Percentiles rank a stretch among this genome's conserved stretches.
Evolutionary conservation across 2,113 vertebrate species (phyloP).

Genomic region (Camarhynchus parvulus): DNA sequence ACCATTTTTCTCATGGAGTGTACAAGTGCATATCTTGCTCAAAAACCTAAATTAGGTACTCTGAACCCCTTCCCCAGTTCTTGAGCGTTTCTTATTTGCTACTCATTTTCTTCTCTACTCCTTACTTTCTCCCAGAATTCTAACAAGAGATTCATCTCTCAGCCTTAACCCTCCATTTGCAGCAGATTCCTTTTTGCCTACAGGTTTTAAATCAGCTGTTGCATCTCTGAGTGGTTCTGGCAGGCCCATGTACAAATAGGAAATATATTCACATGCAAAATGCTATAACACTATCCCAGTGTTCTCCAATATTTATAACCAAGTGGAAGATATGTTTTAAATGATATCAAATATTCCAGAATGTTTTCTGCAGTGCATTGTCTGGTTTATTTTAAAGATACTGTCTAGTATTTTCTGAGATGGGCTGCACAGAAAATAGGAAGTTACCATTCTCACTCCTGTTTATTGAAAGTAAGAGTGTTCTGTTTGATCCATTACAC

Average conservation of each 20-base stretch:
- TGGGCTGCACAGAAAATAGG: slow-evolving; percentile 29
- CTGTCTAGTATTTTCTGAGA: slow-evolving; percentile 28
- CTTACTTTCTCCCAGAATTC: background rate
- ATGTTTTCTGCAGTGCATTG: background rate
- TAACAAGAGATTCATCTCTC: background rate
- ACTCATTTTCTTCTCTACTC: background rate
- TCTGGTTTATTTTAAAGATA: slow-evolving; percentile 41
- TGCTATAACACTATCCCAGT: background rate
- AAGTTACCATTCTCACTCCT: slow-evolving; percentile 23
- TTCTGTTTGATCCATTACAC: slow-evolving; percentile 59
- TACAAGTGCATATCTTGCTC: background rate
- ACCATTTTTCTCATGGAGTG: rapidly evolving
- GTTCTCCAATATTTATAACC: background rate
- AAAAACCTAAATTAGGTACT: background rate
- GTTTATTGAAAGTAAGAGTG: slow-evolving; percentile 58
- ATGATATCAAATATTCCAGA: background rate
- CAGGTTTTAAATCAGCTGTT: background rate
- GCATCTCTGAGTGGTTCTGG: background rate
- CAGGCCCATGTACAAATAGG: background rate
- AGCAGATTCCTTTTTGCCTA: background rate
- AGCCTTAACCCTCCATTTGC: background rate
- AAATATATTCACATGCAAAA: slow-evolving; percentile 29
- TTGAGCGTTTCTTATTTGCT: background rate
- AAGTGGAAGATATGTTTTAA: background rate
- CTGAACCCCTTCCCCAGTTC: background rate